Conservation (phyloP, 2,113 vertebrate species). For the Nerophis ophidion region DNA sequence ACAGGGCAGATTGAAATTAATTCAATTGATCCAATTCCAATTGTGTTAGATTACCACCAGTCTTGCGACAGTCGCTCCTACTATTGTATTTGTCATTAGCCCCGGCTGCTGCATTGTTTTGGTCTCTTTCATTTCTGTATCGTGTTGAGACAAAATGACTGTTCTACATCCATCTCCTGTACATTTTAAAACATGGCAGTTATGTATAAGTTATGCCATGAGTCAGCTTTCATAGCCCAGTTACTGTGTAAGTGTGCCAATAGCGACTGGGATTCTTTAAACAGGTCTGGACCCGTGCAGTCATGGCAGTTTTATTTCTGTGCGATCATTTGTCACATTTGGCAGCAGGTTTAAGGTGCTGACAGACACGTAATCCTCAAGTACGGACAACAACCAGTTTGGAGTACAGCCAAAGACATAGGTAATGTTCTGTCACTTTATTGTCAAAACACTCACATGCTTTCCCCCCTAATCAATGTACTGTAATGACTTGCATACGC, state of each 20-base stretch:
- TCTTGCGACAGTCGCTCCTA: too few species aligned
- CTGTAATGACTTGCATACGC: not conserved
- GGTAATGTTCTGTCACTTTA: slow-evolving; percentile 3
- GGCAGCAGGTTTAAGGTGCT: slow-evolving; percentile 11
- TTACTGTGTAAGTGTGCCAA: slow-evolving; percentile 7
- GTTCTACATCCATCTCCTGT: not conserved
- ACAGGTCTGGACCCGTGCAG: slow-evolving; percentile 23
- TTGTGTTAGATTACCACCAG: too few species aligned
- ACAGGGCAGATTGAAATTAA: too few species aligned
- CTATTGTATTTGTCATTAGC: too few species aligned
- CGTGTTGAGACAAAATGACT: too few species aligned
- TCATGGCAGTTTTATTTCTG: slow-evolving; percentile 13
- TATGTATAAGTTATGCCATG: not conserved
- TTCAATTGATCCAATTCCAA: too few species aligned
- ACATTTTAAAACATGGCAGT: not conserved
- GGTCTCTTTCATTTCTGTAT: too few species aligned
- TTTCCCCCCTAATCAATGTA: not conserved
- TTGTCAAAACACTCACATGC: slow-evolving; percentile 3
- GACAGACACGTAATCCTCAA: slow-evolving; percentile 35
- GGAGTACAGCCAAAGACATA: slow-evolving; percentile 13
- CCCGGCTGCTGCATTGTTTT: too few species aligned
- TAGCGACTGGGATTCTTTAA: slow-evolving; percentile 23
- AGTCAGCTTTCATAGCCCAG: not conserved
- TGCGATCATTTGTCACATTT: slow-evolving; percentile 12
- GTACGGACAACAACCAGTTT: slow-evolving; percentile 19